These are phyloP conservation scores for Bombus polaris DNA, from an alignment of 1,140 invertebrate genomes.

Conservation along the genomic window DNA sequence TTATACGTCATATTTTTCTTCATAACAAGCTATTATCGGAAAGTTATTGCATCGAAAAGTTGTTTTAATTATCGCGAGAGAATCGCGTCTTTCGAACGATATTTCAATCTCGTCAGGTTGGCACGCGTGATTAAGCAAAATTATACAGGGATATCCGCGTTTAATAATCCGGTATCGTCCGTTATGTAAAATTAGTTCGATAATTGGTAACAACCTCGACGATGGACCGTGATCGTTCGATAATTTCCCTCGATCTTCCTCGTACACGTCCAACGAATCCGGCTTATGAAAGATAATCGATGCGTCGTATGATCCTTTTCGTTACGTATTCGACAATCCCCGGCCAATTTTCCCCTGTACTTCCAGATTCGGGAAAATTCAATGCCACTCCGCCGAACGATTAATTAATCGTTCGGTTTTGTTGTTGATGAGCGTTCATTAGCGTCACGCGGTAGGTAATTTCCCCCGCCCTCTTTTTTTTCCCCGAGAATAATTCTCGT, in stretches of 20 bases:
- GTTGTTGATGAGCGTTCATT: slow-evolving; percentile 1
- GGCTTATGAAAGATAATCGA: slow-evolving; percentile 24
- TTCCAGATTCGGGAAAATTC: not conserved
- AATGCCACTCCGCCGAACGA: not conserved
- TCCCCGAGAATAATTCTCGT: not conserved
- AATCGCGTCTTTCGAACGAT: not conserved
- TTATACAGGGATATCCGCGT: slow-evolving; percentile 20
- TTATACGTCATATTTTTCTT: not conserved
- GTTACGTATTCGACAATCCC: not conserved
- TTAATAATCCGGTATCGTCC: slow-evolving; percentile 28
- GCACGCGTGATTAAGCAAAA: slow-evolving; percentile 24
- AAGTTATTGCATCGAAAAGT: no score
- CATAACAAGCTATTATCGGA: not conserved
- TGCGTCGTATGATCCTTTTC: slow-evolving; percentile 13
- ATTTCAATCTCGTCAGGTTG: slow-evolving; percentile 1
- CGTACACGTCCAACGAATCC: not conserved
- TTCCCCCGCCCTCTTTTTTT: not conserved
- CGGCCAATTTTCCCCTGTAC: not conserved
- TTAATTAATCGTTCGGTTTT: slow-evolving; percentile 4
- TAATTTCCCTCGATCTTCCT: slow-evolving; percentile 17
- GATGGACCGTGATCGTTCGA: slow-evolving; percentile 19
- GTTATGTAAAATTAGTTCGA: slow-evolving; percentile 36
- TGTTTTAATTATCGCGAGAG: not conserved
- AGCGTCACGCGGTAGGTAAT: not conserved
- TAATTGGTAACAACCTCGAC: slow-evolving; percentile 8